A percentile compares a stretch with the other conserved stretches of the same genome.
Evolutionary conservation across 2,888 invertebrate species (phyloP).

Genomic region (Apantesis nais): DNA sequence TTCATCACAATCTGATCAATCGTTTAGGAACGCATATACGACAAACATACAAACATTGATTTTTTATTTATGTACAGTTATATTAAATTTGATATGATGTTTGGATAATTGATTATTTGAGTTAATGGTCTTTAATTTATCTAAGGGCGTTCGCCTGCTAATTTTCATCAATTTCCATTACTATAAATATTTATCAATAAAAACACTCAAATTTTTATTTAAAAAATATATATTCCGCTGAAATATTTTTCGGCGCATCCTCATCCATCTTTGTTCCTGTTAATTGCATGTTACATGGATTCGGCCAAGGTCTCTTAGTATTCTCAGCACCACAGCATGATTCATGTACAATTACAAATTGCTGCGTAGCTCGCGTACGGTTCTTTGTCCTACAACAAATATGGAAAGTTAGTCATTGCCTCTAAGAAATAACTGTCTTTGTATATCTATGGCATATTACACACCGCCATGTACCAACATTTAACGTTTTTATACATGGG

Average conservation of each 20-base stretch:
- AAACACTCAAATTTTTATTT: not conserved
- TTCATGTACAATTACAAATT: slow-evolving; percentile 31
- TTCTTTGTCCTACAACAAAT: slow-evolving; percentile 56
- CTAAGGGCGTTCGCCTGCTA: no score
- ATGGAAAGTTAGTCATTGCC: slow-evolving; percentile 51
- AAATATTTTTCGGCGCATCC: not conserved
- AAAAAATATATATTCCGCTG: not conserved
- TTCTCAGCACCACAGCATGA: slow-evolving; percentile 35
- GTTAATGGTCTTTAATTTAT: no score
- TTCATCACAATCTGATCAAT: no score
- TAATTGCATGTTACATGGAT: slow-evolving; percentile 4
- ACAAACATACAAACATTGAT: no score
- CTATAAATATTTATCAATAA: no score
- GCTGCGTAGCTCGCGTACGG: slow-evolving; percentile 33
- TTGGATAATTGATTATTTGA: no score
- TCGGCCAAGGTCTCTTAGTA: slow-evolving; percentile 40
- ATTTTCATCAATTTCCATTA: no score
- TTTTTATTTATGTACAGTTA: no score
- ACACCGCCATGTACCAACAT: not conserved
- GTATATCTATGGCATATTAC: not conserved
- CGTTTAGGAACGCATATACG: no score
- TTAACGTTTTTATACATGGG: slow-evolving; percentile 28
- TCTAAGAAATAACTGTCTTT: slow-evolving; percentile 52
- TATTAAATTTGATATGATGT: no score
- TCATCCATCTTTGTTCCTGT: not conserved